A percentile compares a stretch with the other conserved stretches of the same genome.
Conservation (phyloP, 2,797 vertebrate species). For the Microtus californicus region DNA sequence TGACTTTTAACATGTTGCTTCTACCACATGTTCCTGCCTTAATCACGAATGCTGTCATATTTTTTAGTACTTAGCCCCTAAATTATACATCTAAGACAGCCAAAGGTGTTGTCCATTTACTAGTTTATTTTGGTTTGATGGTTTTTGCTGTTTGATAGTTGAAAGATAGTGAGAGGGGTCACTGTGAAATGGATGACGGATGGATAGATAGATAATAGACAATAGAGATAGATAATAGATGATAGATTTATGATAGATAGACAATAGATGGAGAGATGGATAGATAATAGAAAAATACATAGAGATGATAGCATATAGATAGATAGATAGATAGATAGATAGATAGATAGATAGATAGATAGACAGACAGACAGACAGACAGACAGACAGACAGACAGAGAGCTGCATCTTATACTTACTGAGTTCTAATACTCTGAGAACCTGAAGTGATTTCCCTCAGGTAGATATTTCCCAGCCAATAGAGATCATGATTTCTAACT, state of each 20-base stretch:
- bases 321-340: too few relatives aligned
- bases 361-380: too few relatives aligned
- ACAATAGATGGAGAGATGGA: background rate
- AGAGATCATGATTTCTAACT: rapidly evolving
- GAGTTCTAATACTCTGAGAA: background rate
- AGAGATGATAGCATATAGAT: too few relatives aligned
- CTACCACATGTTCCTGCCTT: background rate
- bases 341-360: too few relatives aligned
- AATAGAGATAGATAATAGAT: background rate
- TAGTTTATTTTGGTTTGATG: background rate
- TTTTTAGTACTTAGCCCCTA: background rate
- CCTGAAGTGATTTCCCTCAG: background rate
- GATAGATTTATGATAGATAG: background rate
- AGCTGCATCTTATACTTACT: background rate
- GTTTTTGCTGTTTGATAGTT: background rate
- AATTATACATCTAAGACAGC: background rate
- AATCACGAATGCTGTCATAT: background rate
- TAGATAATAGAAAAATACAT: background rate
- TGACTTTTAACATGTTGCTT: background rate
- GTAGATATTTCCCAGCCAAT: background rate
- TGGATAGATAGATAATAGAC: background rate
- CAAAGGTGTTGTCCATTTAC: background rate
- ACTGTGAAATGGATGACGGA: background rate
- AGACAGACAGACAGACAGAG: background rate
- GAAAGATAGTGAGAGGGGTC: background rate